Base-by-base conservation (phyloP, 2,797 vertebrate species). In the Chaetophractus vellerosus region DNA sequence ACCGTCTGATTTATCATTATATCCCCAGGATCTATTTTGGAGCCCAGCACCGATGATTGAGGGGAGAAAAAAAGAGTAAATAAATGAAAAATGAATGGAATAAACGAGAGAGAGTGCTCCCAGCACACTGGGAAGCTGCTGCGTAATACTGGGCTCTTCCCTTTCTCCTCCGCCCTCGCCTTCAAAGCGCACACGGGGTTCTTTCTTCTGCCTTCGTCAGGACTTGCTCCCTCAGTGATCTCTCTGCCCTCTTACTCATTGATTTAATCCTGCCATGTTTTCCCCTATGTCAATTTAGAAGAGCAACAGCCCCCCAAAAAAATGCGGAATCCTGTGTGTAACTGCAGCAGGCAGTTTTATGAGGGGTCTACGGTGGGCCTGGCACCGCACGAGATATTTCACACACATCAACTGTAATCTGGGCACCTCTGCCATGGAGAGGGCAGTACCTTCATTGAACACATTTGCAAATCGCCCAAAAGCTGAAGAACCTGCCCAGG, bases 101-200 rank as follows among this genome's bases (percentile, higher is more conserved):
- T 57, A 45, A 36, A 24, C 21, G 33, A 63, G 74, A 31, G 48
- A 52, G 57, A 21, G 18, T 23, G 72, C 79, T 19, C n/a, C 12
- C 9, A 57, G 31, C 2, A 1, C 0, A 0, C 45, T 4, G 9
- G 14, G 8, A 48, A 52, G 48, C 75, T 9, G 16, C 9, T 7
- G 33, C 18, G 4, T 55, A 11, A 45, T 8, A 6, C 2, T 31
- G 3, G 64, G 68, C 72, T 28, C 52, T 4, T 5, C 24, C 16
- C 24, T 24, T 14, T 24, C 18, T 3, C 41, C 21, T 24, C 4
- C 1, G 4, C 45, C 12, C 3, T 55, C 12, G 14, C 33, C 63
- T 41, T 66, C 50, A 5, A 4, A 48, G 33, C 33, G 36, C 7
- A 45, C 6, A 2, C 12, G 3, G 33, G 15, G 24, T 38, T 21